phyloP scores from a whole-genome alignment of 2,113 vertebrate genomes.

The Neomonachus schauinslandi region DNA sequence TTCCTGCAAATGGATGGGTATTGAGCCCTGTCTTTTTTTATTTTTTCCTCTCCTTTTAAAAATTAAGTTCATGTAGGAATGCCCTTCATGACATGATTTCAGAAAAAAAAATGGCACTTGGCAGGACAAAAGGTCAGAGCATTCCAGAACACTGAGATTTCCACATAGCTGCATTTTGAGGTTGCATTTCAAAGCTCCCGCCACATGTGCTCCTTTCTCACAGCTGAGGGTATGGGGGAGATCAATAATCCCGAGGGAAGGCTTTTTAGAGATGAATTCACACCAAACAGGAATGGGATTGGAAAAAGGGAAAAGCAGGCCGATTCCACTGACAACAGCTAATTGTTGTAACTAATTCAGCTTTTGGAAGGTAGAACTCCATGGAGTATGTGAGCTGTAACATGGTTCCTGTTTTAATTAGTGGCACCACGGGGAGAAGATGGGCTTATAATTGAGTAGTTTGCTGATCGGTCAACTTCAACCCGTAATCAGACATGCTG shows the following conservation, averaged over 20 bases:
- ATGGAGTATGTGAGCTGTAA: conserved; percentile 9
- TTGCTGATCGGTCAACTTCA: conserved; percentile 75
- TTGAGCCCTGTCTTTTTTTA: background rate
- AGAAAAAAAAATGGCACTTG: background rate
- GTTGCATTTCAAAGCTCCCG: conserved; percentile 75
- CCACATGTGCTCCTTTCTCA: conserved; percentile 66
- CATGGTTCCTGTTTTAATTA: conserved; percentile 55
- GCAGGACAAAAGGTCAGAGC: conserved; percentile 78
- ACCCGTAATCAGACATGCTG: conserved; percentile 35
- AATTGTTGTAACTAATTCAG: conserved; percentile 69
- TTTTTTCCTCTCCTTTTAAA: conserved; percentile 31
- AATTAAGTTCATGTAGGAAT: conserved; percentile 70
- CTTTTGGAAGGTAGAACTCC: conserved; percentile 57
- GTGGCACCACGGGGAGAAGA: conserved; percentile 71
- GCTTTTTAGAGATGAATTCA: conserved; percentile 66
- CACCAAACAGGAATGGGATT: background rate
- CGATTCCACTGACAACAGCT: background rate
- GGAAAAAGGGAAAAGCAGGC: background rate
- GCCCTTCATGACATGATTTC: conserved; percentile 76
- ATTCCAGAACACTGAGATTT: conserved; percentile 81
- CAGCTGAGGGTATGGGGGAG: background rate
- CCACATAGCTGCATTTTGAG: conserved; percentile 61
- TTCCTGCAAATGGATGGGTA: conserved; percentile 59
- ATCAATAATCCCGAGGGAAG: conserved; percentile 11
- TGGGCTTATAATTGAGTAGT: conserved; percentile 71